These are phyloP conservation scores for Brachionus asplanchnoidis DNA, from an alignment of 1,140 invertebrate genomes.

Conservation along the genomic window DNA sequence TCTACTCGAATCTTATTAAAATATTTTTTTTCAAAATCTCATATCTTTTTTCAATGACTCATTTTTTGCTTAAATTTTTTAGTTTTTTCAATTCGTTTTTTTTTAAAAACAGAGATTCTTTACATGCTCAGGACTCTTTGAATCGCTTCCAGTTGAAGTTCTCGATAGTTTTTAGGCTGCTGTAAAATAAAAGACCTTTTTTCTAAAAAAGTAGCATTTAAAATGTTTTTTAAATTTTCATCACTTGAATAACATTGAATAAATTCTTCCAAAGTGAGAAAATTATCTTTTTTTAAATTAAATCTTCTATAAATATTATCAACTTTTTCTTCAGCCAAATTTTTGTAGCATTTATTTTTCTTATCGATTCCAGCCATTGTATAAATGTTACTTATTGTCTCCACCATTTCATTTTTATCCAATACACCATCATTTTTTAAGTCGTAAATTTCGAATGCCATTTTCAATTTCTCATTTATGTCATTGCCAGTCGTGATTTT, in stretches of 20 bases:
- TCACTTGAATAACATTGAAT: conserved; percentile 27
- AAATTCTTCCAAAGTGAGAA: conserved; percentile 32
- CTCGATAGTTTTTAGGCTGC: not conserved
- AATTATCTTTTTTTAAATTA: conserved; percentile 17
- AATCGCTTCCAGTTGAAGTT: not conserved
- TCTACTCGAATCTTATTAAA: too few species aligned
- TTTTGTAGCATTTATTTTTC: not conserved
- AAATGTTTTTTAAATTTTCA: not conserved
- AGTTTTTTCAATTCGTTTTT: too few species aligned
- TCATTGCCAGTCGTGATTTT: conserved; percentile 12
- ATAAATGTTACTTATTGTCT: not conserved
- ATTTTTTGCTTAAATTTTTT: too few species aligned
- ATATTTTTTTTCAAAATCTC: too few species aligned
- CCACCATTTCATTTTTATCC: conserved; percentile 38
- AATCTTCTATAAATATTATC: conserved; percentile 5
- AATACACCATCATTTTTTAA: conserved; percentile 12
- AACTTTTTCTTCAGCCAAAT: conserved; percentile 2
- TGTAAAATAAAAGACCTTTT: not conserved
- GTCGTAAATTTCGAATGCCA: conserved; percentile 42
- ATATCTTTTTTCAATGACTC: too few species aligned
- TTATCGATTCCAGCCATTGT: conserved; percentile 25
- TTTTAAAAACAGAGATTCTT: not conserved
- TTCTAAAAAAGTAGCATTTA: conserved; percentile 1
- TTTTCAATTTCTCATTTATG: conserved; percentile 21
- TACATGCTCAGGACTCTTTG: not conserved